Evolutionary conservation across 2,888 invertebrate species (phyloP), one percentile per base, ranked within the genome.

Genomic region (Cabera pusaria): DNA sequence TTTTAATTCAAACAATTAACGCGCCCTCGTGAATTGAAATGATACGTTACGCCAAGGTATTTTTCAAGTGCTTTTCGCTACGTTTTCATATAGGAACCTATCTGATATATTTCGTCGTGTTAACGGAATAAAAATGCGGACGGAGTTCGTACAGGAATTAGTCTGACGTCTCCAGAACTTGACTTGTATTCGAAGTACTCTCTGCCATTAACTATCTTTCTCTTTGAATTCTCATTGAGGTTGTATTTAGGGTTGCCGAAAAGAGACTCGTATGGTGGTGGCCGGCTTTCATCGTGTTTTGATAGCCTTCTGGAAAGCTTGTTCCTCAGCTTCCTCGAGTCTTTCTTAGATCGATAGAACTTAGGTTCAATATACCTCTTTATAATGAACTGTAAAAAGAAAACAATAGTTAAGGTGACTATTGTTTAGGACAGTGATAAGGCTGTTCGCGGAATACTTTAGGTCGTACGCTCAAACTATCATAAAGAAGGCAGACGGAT

Each of bases 121-220:
- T 61, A 59, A 34, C 93, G 93, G 78, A 94, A 96, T 2, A 96
- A 76, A 27, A 95, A 91, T 5, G 95, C 94, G 0, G 96, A 95
- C 0, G 95, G 95, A 1, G 93, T 91, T 49, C 95, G 81, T 0
- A 93, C 90, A 0, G 96, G 96, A 29, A 96, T 91, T 39, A 96
- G 82, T 52, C 92, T 91, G n/a, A 82, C 91, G 8, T 91, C 91
- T 0, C 94, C 94, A 37, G 85, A 90, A 1, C 84, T 75, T 8
- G 91, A 90, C 6, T 90, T 90, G 11, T 92, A 88, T 0, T 95
- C 91, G 76, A 93, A 93, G 72, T 95, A 96, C 60, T 95, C 93
- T 26, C 95, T 89, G 0, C 95, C 96, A 57, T 96, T 95, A 18
- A 96, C 92, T 2, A 90, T 83, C 57, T 90, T 89, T 39, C 82